Conservation (phyloP, 2,797 vertebrate genomes). For the Acanthis flammea region DNA sequence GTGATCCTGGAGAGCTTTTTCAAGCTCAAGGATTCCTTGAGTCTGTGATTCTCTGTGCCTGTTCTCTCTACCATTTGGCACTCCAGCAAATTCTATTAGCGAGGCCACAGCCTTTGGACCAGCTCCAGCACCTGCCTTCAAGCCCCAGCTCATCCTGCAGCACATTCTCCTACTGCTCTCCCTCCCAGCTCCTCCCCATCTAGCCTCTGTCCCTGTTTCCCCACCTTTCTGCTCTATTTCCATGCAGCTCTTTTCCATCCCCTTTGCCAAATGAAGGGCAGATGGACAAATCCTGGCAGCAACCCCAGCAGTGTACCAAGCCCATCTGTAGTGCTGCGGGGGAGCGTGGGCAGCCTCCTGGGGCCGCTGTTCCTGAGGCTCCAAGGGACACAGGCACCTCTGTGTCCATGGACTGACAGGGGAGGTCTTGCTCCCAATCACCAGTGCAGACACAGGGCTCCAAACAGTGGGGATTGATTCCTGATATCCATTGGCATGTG, state of each 20-base stretch:
- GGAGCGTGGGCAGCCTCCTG: not conserved
- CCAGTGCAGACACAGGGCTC: not conserved
- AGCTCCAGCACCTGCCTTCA: not conserved
- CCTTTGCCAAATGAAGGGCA: not conserved
- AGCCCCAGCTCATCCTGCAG: not conserved
- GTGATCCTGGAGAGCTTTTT: not conserved
- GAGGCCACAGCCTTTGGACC: not conserved
- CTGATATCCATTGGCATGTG: not conserved
- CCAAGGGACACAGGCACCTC: not conserved
- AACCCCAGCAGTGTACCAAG: not conserved
- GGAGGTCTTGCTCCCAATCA: not conserved
- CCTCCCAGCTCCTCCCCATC: not conserved
- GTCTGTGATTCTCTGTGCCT: not conserved
- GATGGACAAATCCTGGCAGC: not conserved
- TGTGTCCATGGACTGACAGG: not conserved
- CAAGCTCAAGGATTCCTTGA: not conserved
- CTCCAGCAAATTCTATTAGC: not conserved
- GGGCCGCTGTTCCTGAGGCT: accelerated
- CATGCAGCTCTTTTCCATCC: not conserved
- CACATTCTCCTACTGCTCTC: not conserved
- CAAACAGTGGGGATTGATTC: not conserved
- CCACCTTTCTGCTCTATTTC: not conserved
- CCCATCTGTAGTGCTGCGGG: accelerated
- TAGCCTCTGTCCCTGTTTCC: not conserved
- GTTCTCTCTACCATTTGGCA: not conserved